Base-by-base conservation (phyloP, 2,113 vertebrate species). In the Balaeniceps rex region DNA sequence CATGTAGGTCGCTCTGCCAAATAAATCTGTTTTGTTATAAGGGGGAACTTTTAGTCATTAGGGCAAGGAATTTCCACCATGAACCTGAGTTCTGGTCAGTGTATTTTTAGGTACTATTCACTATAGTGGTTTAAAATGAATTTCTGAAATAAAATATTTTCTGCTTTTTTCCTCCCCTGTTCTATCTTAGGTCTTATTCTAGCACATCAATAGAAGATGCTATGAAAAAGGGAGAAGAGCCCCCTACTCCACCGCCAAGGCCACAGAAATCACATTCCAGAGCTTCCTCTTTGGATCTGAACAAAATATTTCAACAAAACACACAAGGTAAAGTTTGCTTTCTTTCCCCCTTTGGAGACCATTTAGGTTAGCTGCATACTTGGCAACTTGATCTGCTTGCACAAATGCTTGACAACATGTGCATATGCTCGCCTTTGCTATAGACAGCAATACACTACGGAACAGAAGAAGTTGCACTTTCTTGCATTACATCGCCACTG, bases 261-360 rank as follows among this genome's bases (percentile, higher is more conserved):
- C 99, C 99, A 52, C 99, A 99, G 97, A 99, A 99, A 95, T 99
- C 98, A 75, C 99, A 99, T 99, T 99, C 99, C 92, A 99, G 99
- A 96, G 99, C 99, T 95, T 99, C 99, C 76, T 99, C 99, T 49
- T 99, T 99, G 97, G 99, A 99, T 97, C 98, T 99, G 94, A 99
- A 99, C 98, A 99, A 99, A 98, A 98, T 99, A 92, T 98, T 99
- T 97, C 99, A 99, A 97, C 99, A 99, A 97, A 98, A 98, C 28
- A 96, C 98, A 61, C 98, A 98, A 98, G 99, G 99, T 99, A 95
- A 92, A 85, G 40, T 83, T 92, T 79, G 44, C 36, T 95, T 96
- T 75, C 61, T 76, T 52, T 57, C n/a, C 36, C 38, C 15, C 64
- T 90, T 95, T 49, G 74, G 63, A 90, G 88, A 77, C 75, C 49